These are phyloP conservation scores for Galaxea fascicularis DNA, from an alignment of 92 coral and sea anemone species.

Conservation along the genomic window DNA sequence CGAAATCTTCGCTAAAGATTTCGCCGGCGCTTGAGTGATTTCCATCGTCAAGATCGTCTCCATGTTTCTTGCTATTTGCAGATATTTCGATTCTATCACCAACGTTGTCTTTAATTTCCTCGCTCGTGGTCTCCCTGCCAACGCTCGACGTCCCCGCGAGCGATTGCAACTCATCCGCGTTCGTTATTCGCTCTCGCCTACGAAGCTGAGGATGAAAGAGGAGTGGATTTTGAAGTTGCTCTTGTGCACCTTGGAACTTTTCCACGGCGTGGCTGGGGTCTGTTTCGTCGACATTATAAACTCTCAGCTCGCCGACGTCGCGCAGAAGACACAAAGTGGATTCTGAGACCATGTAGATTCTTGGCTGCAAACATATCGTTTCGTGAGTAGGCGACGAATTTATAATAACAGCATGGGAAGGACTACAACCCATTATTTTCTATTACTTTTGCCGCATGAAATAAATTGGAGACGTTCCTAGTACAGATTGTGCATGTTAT, in stretches of 20 bases:
- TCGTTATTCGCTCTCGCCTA: constrained; percentile 27
- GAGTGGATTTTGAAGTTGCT: constrained; percentile 85
- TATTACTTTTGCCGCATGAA: background rate
- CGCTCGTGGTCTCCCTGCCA: constrained; percentile 5
- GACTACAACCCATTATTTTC: constrained; percentile 90
- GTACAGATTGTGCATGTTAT: background rate
- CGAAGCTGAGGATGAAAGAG: constrained; percentile 72
- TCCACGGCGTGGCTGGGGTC: constrained; percentile 74
- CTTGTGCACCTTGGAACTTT: constrained; percentile 67
- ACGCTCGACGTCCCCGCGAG: constrained; percentile 22
- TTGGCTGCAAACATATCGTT: constrained; percentile 85
- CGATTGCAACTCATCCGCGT: constrained; percentile 18
- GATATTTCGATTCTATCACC: constrained; percentile 6
- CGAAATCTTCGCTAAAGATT: background rate
- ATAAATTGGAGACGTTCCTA: background rate
- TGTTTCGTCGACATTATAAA: constrained; percentile 85
- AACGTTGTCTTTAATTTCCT: background rate
- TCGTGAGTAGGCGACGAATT: constrained; percentile 70
- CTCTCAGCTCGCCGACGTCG: constrained; percentile 91
- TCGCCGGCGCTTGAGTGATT: background rate
- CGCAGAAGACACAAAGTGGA: constrained; percentile 84
- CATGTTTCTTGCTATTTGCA: background rate
- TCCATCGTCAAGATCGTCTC: constrained; percentile 9
- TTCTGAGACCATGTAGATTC: constrained; percentile 96
- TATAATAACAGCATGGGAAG: constrained; percentile 89